Percentiles rank a stretch among this genome's conserved stretches.
phyloP scores from a whole-genome alignment of 2,888 invertebrate genomes.

The Gnatocerus cornutus region DNA sequence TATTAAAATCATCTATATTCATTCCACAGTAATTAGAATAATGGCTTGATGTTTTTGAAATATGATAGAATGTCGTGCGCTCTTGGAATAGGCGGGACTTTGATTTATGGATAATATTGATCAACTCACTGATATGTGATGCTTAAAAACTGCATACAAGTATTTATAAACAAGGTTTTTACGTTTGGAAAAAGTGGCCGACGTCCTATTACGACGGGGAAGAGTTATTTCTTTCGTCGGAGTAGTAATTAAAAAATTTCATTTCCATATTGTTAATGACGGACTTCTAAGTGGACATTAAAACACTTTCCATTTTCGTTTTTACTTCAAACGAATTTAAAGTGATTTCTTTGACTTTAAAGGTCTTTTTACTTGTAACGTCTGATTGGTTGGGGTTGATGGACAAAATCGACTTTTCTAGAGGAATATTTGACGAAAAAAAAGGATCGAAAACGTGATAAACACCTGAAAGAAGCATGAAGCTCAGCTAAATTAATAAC shows the following conservation, averaged over 20 bases:
- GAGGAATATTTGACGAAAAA: neutral
- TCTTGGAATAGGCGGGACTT: constrained; percentile 67
- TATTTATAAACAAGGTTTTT: constrained; percentile 34
- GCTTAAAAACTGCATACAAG: constrained; percentile 51
- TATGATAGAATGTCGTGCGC: constrained; percentile 69
- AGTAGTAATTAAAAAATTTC: constrained; percentile 30
- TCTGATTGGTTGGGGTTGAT: no score
- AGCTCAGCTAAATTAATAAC: no score
- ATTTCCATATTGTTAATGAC: constrained; percentile 21
- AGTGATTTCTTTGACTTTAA: constrained; percentile 19
- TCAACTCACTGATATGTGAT: constrained; percentile 57
- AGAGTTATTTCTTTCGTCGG: no score
- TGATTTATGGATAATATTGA: constrained; percentile 69
- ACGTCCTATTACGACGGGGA: neutral
- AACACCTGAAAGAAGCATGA: no score
- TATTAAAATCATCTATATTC: constrained; percentile 68
- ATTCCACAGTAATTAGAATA: constrained; percentile 68
- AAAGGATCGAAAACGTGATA: no score
- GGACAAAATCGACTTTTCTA: no score
- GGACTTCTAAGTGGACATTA: constrained; percentile 18
- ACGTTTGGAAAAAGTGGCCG: neutral
- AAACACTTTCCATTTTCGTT: constrained; percentile 17
- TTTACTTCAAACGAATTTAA: neutral
- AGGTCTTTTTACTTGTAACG: neutral
- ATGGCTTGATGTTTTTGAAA: constrained; percentile 70